Evolutionary conservation across 1,140 invertebrate genomes (phyloP), one percentile per base, ranked within the genome.

Genomic region (Macrobrachium rosenbergii): DNA sequence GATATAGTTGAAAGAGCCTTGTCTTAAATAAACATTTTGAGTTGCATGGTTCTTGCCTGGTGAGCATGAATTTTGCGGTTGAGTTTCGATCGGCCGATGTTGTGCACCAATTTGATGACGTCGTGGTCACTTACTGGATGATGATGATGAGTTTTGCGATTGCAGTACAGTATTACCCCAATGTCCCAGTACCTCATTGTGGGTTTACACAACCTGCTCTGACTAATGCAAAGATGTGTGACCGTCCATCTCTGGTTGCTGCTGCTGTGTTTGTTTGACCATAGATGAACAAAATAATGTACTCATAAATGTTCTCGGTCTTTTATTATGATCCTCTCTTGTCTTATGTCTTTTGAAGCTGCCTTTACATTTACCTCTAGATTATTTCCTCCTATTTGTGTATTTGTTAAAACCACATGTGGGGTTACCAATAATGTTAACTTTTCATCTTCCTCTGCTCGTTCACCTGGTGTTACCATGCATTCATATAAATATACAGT

Each of bases 101-200:
- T 87, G 85, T 87, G 85, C 85, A 73, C 85, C 85, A 78, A 79
- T 81, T 81, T 87, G 85, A 80, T 87, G 85, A 87, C 72, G 79
- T 87, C 85, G 76, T 87, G 85, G 85, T 72, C 79, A 37, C 58
- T 69, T 76, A 52, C 52, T 23, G 59, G 23, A 28, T 72, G 23
- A 72, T 23, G 69, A n/a, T 28, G 28, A 21, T 69, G 67, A 69
- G 21, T 69, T 69, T 69, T 37, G 37, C 16, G 5, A 23, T 28
- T 72, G 37, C 37, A 28, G 37, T 72, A 23, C 52, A 72, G 23
- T 72, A 72, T 72, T 72, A 72, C 69, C 37, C 23, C 69, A 72
- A 28, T 72, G 52, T 72, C 16, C 69, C 69, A 72, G 52, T 52
- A 52, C 52, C 52, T 52, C 52, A 52, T 52, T 52, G 52, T 52